These are phyloP conservation scores for Ruditapes philippinarum DNA, from an alignment of 1,140 invertebrate genomes.

Conservation along the genomic window DNA sequence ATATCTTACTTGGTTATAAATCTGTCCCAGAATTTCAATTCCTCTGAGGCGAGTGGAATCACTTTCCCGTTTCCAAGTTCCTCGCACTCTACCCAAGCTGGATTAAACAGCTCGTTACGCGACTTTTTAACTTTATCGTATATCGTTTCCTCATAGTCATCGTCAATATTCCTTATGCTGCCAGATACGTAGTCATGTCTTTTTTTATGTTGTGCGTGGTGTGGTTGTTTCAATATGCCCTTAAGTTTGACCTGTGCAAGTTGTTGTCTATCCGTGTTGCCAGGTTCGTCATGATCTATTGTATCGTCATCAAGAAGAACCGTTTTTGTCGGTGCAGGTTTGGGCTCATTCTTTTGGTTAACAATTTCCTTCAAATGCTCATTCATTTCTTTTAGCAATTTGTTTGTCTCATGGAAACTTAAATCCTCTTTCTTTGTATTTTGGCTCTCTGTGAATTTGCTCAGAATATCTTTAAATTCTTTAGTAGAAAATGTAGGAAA, in stretches of 20 bases:
- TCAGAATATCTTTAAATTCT: conserved; percentile 91
- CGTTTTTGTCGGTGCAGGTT: neutral
- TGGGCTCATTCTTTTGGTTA: neutral
- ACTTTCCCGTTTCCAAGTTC: conserved; percentile 70
- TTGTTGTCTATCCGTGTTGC: neutral
- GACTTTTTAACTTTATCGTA: conserved; percentile 61
- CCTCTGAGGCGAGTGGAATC: conserved; percentile 63
- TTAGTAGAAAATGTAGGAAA: conserved; percentile 93
- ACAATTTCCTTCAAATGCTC: conserved; percentile 65
- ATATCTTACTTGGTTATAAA: neutral
- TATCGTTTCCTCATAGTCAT: neutral
- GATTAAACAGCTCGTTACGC: conserved; percentile 74
- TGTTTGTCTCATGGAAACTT: conserved; percentile 69
- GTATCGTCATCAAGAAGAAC: neutral
- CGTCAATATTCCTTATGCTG: conserved; percentile 9
- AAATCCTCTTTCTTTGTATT: conserved; percentile 64
- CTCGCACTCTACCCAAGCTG: conserved; percentile 72
- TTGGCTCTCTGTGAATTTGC: conserved; percentile 86
- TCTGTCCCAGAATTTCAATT: conserved; percentile 67
- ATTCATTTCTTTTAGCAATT: conserved; percentile 74
- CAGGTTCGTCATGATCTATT: neutral
- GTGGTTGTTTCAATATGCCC: conserved; percentile 44
- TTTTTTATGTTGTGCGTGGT: conserved; percentile 25
- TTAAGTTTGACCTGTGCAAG: neutral
- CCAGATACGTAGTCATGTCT: conserved; percentile 52